Evolutionary conservation across 1,140 invertebrate species (phyloP).

Genomic region (Aplysia californica): DNA sequence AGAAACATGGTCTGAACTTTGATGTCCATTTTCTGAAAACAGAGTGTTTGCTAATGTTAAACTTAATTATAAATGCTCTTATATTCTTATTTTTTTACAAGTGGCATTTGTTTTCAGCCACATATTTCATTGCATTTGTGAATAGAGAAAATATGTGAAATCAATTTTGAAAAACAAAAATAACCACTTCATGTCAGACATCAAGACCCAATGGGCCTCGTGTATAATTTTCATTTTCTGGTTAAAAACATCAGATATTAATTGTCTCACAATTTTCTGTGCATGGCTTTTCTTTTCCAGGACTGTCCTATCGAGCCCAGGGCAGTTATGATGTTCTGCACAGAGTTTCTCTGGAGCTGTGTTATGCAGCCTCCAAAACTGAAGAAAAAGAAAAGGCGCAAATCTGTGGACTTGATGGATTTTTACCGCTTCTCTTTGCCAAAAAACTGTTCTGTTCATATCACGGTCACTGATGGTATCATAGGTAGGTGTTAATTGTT

Average conservation of each 20-base stretch:
- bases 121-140: too few species aligned
- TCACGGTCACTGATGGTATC: conserved; percentile 17
- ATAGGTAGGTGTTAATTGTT: background rate
- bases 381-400: background rate
- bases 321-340: conserved; percentile 7
- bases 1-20: too few species aligned
- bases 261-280: background rate
- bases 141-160: background rate
- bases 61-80: too few species aligned
- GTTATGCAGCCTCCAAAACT: background rate
- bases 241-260: background rate
- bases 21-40: too few species aligned
- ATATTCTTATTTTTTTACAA: too few species aligned
- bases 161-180: background rate
- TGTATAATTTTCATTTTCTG: background rate
- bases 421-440: background rate
- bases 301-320: conserved; percentile 9
- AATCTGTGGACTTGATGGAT: background rate
- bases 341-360: background rate
- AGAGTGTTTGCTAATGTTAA: too few species aligned
- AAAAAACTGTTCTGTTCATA: background rate
- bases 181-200: background rate
- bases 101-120: too few species aligned
- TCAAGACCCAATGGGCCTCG: background rate
- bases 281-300: background rate